phyloP scores from a whole-genome alignment of 2,113 vertebrate genomes.

The Aix galericulata region DNA sequence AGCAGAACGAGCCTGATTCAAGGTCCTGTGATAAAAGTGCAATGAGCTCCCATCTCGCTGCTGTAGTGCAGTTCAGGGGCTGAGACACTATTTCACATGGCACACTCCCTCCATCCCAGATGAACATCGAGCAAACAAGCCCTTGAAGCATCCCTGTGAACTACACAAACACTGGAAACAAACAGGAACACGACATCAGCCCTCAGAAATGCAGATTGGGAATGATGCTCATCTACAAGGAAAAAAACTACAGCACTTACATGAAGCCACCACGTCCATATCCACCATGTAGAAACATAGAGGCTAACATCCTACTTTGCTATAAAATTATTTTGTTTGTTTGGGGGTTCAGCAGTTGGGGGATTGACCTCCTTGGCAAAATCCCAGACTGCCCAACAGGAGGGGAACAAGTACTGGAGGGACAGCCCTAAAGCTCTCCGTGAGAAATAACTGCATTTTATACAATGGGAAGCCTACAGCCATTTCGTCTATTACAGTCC shows the following conservation, averaged over 20 bases:
- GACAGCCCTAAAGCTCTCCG: background rate
- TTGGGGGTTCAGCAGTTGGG: background rate
- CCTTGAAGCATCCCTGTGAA: constrained; percentile 61
- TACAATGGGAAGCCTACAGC: background rate
- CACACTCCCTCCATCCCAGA: constrained; percentile 52
- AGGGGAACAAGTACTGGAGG: background rate
- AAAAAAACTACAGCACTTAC: background rate
- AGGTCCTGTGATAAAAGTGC: constrained; percentile 41
- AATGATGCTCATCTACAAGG: background rate
- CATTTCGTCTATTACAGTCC: background rate
- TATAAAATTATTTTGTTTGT: background rate
- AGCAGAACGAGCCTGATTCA: constrained; percentile 43
- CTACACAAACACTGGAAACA: constrained; percentile 13
- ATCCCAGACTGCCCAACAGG: background rate
- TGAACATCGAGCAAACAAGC: constrained; percentile 64
- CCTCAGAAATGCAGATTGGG: constrained; percentile 52
- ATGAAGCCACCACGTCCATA: fast-evolving
- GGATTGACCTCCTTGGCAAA: background rate
- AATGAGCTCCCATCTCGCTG: constrained; percentile 2
- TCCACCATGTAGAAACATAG: fast-evolving
- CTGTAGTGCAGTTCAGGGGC: constrained; percentile 46
- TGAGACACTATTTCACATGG: constrained; percentile 62
- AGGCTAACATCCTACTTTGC: fast-evolving
- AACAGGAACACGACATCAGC: background rate
- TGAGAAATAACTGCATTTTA: background rate